These are phyloP conservation scores for Druon quercuslanigerum DNA, from an alignment of 1,140 invertebrate species.

Conservation along the genomic window DNA sequence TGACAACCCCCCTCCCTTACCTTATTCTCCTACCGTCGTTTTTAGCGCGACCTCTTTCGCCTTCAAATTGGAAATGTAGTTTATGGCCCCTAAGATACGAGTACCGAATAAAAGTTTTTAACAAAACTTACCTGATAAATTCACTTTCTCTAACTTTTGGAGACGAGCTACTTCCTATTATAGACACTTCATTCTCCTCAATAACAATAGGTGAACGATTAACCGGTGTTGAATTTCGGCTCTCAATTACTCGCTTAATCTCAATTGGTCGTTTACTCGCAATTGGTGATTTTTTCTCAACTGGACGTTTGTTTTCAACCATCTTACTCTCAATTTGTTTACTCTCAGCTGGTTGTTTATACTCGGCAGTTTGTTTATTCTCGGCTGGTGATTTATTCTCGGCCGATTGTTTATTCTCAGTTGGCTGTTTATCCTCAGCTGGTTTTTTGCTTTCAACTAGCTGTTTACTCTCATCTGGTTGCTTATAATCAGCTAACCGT, in stretches of 20 bases:
- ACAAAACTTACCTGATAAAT: background rate
- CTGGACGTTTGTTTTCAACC: too few species aligned
- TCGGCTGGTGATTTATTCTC: background rate
- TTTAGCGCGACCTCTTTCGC: too few species aligned
- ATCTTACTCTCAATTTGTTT: background rate
- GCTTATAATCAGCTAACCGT: background rate
- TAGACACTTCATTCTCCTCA: background rate
- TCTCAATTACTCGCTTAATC: too few species aligned
- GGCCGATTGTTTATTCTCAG: too few species aligned
- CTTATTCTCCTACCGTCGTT: too few species aligned
- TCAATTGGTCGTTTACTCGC: too few species aligned
- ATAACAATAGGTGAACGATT: background rate
- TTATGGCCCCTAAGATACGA: too few species aligned
- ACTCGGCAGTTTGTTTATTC: background rate
- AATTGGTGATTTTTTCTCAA: too few species aligned
- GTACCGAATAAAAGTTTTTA: background rate
- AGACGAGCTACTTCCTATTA: background rate
- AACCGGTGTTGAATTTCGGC: background rate
- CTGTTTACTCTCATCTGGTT: background rate
- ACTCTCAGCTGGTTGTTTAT: background rate
- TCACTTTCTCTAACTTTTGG: background rate
- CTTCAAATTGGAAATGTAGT: too few species aligned
- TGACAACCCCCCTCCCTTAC: too few species aligned
- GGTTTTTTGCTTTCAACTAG: background rate
- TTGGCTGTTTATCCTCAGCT: background rate